Percentiles rank a stretch among this genome's conserved stretches.
Evolutionary conservation across 2,797 vertebrate species (phyloP).

Genomic region (Avahi laniger): DNA sequence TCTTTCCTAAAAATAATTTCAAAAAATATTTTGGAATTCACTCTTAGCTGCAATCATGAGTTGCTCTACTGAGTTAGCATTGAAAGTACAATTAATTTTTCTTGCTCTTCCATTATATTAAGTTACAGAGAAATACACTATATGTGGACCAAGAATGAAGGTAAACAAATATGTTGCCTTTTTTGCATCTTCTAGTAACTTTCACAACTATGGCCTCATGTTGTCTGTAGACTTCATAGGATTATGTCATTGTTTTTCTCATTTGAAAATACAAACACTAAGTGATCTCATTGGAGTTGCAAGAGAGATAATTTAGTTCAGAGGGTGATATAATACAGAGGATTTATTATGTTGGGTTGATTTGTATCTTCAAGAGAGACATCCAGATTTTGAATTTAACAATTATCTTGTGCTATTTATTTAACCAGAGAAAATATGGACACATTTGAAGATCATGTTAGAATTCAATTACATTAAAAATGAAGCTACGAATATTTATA

Average conservation of each 20-base stretch:
- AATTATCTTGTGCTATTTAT: conserved; percentile 16
- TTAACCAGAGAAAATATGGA: not conserved
- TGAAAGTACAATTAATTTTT: not conserved
- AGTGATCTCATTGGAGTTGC: not conserved
- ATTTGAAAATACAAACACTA: not conserved
- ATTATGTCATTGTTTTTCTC: not conserved
- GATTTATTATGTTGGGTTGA: not conserved
- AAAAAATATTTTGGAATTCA: not conserved
- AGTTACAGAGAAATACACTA: not conserved
- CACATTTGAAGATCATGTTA: not conserved
- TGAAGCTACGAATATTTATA: not conserved
- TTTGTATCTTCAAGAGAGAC: not conserved
- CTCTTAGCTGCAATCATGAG: not conserved
- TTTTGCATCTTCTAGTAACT: not conserved
- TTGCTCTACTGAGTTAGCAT: not conserved
- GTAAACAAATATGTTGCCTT: not conserved
- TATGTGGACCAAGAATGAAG: not conserved
- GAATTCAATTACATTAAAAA: not conserved
- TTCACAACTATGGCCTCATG: not conserved
- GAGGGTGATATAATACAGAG: not conserved
- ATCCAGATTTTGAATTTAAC: not conserved
- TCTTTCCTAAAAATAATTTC: not conserved
- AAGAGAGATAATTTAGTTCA: not conserved
- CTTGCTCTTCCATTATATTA: not conserved
- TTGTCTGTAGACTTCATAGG: not conserved